These are phyloP conservation scores for Phaetusa simplex DNA, from an alignment of 2,113 vertebrate genomes.

Conservation along the genomic window DNA sequence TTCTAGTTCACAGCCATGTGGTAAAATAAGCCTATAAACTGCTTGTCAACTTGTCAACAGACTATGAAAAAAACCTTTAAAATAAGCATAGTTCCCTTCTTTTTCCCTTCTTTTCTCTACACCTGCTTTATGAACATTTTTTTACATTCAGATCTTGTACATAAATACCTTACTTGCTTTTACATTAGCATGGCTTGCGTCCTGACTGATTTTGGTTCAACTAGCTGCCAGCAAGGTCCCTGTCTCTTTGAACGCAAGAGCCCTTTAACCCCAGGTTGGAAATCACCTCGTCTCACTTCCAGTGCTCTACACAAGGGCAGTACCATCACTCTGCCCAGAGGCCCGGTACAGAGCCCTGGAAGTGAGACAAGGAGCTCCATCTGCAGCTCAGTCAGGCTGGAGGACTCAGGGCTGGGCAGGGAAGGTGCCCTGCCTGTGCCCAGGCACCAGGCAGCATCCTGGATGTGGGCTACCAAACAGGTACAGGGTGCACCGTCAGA, in stretches of 20 bases:
- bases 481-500: not conserved
- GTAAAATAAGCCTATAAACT: not conserved
- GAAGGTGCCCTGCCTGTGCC: not conserved
- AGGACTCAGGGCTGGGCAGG: accelerated
- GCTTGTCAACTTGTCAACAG: conserved; percentile 27
- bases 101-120: not conserved
- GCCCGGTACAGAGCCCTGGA: not conserved
- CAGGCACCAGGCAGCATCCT: not conserved
- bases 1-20: not conserved
- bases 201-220: not conserved
- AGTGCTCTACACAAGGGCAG: too few species aligned
- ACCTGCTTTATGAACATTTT: conserved; percentile 1
- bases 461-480: not conserved
- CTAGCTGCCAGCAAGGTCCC: not conserved
- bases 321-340: not conserved
- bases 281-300: not conserved
- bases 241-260: not conserved
- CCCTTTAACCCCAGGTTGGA: not conserved
- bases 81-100: not conserved
- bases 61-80: not conserved
- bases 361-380: accelerated
- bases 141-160: not conserved
- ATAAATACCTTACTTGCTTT: not conserved
- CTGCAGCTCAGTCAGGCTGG: not conserved
- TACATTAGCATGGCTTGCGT: not conserved